A percentile compares a stretch with the other conserved stretches of the same genome.
Conservation (phyloP, 2,113 vertebrate species). For the Lota lota region DNA sequence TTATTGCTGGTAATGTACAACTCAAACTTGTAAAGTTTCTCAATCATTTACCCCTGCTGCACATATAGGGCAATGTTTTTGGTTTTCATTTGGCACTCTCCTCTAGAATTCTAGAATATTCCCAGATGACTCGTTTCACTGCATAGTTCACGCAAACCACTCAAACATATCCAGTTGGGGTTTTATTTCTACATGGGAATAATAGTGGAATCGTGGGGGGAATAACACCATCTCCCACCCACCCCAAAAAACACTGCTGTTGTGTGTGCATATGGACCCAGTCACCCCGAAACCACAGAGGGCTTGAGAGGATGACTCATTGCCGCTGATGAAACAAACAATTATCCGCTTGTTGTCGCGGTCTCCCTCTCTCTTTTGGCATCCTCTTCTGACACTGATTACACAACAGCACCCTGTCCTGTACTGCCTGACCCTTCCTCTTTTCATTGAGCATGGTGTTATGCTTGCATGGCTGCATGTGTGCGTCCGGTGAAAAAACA, state of each 20-base stretch:
- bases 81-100: too few species aligned
- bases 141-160: too few species aligned
- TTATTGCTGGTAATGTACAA: too few species aligned
- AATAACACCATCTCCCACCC: neutral
- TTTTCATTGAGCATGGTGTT: constrained; percentile 45
- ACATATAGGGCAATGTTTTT: too few species aligned
- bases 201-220: neutral
- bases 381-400: constrained; percentile 30
- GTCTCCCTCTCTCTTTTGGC: constrained; percentile 11
- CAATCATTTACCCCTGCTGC: too few species aligned
- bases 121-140: too few species aligned
- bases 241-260: neutral
- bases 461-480: constrained; percentile 23
- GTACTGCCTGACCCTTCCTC: constrained; percentile 10
- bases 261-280: constrained; percentile 18
- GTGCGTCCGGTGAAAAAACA: too few species aligned
- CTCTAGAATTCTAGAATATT: too few species aligned
- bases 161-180: neutral
- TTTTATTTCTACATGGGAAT: neutral
- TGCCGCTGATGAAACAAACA: constrained; percentile 53
- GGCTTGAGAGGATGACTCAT: constrained; percentile 47
- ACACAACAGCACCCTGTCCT: constrained; percentile 32
- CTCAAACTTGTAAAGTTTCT: too few species aligned
- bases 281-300: constrained; percentile 14
- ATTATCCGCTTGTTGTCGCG: constrained; percentile 51